A percentile compares a stretch with the other conserved stretches of the same genome.
Conservation (phyloP, 2,888 invertebrate genomes). For the Elysia crispata region DNA sequence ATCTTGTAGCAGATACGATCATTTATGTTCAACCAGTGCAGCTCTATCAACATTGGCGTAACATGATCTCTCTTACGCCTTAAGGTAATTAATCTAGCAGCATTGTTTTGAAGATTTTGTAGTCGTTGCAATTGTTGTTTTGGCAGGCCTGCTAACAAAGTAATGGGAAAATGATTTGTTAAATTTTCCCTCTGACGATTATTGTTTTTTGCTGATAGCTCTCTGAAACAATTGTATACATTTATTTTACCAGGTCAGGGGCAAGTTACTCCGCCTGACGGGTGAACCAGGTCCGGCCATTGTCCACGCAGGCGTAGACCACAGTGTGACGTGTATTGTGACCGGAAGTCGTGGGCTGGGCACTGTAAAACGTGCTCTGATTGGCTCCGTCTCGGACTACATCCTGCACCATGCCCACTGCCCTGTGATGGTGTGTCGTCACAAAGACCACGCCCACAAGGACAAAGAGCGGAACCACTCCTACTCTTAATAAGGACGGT, state of each 20-base stretch:
- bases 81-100: too few relatives aligned
- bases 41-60: too few relatives aligned
- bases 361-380: constrained; percentile 51
- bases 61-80: too few relatives aligned
- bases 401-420: constrained; percentile 54
- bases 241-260: constrained; percentile 47
- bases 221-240: neutral
- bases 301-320: constrained; percentile 49
- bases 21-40: too few relatives aligned
- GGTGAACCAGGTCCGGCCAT: constrained; percentile 55
- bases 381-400: constrained; percentile 56
- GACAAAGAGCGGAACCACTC: neutral
- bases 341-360: constrained; percentile 54
- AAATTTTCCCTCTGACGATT: too few relatives aligned
- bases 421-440: constrained; percentile 52
- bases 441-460: constrained; percentile 37
- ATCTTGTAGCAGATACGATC: too few relatives aligned
- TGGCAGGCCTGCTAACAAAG: too few relatives aligned
- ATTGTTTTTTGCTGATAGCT: too few relatives aligned
- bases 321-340: constrained; percentile 51
- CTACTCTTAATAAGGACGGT: too few relatives aligned
- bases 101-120: too few relatives aligned
- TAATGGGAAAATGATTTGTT: too few relatives aligned
- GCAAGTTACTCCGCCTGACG: constrained; percentile 50
- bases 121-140: too few relatives aligned